phyloP scores from a whole-genome alignment of 2,797 vertebrate genomes.

The Fratercula arctica region DNA sequence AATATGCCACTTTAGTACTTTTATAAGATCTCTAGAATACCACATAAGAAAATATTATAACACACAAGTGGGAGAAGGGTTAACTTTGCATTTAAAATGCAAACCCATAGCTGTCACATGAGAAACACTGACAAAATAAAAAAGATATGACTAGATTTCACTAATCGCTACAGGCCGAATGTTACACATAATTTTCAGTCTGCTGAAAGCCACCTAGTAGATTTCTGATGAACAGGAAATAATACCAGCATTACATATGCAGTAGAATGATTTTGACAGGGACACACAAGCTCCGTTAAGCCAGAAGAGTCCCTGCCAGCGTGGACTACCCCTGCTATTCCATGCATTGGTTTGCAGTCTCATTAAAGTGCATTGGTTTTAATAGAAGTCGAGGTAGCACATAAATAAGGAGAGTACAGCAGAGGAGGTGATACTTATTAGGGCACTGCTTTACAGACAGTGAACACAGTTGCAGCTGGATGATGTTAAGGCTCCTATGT shows the following conservation, averaged over 20 bases:
- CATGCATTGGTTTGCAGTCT: not conserved
- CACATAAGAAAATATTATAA: slow-evolving; percentile 6
- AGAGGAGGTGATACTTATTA: not conserved
- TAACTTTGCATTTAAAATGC: not conserved
- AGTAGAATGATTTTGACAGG: not conserved
- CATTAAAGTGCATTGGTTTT: not conserved
- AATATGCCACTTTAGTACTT: slow-evolving; percentile 98
- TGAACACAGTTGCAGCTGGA: not conserved
- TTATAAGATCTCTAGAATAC: slow-evolving; percentile 91
- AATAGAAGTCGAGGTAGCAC: not conserved
- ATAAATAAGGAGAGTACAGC: not conserved
- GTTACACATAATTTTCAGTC: not conserved
- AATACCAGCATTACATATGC: not conserved
- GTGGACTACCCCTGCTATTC: not conserved
- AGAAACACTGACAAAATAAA: not conserved
- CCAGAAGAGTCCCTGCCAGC: not conserved
- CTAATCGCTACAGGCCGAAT: not conserved
- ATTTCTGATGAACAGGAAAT: not conserved
- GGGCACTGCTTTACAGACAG: not conserved
- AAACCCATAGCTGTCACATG: not conserved
- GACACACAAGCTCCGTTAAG: not conserved
- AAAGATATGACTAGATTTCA: not conserved
- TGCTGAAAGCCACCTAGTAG: not conserved
- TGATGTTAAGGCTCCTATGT: not conserved
- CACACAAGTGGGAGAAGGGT: not conserved